A percentile compares a stretch with the other conserved stretches of the same genome.
Conservation (phyloP, 1,140 invertebrate genomes). For the Drosophila oshimai region DNA sequence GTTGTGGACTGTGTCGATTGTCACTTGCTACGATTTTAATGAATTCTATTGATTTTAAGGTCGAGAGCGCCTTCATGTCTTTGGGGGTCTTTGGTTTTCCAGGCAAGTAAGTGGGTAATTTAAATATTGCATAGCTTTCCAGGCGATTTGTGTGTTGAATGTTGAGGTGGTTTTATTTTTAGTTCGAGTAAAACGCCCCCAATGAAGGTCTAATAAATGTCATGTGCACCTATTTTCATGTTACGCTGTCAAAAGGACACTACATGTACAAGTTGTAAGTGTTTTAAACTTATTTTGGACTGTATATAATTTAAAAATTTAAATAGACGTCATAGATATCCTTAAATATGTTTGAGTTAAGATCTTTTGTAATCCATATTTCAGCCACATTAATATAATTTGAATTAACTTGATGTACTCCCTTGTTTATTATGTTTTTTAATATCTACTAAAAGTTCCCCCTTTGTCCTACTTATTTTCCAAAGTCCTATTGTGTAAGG, state of each 20-base stretch:
- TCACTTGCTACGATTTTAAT: constrained; percentile 60
- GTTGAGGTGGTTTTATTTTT: neutral
- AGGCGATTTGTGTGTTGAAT: neutral
- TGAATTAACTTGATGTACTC: too few species aligned
- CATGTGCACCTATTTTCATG: neutral
- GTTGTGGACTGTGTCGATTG: constrained; percentile 47
- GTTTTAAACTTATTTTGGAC: too few species aligned
- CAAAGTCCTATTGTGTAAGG: too few species aligned
- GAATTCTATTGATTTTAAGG: constrained; percentile 69
- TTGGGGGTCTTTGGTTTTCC: neutral
- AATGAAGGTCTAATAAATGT: neutral
- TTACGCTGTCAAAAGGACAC: neutral
- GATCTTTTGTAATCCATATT: too few species aligned
- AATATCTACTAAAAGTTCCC: too few species aligned
- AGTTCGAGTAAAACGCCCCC: neutral
- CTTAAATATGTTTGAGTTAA: too few species aligned
- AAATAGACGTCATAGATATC: too few species aligned
- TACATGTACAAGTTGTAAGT: too few species aligned
- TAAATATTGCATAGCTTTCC: constrained; percentile 16
- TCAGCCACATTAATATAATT: too few species aligned
- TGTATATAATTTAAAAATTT: too few species aligned
- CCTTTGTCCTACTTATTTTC: too few species aligned
- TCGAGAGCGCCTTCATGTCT: neutral
- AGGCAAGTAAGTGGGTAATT: neutral
- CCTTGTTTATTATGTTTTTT: too few species aligned